A percentile compares a stretch with the other conserved stretches of the same genome.
These are phyloP conservation scores for Oncopodura yosiiana DNA, from an alignment of 1,140 invertebrate species.

Conservation along the genomic window DNA sequence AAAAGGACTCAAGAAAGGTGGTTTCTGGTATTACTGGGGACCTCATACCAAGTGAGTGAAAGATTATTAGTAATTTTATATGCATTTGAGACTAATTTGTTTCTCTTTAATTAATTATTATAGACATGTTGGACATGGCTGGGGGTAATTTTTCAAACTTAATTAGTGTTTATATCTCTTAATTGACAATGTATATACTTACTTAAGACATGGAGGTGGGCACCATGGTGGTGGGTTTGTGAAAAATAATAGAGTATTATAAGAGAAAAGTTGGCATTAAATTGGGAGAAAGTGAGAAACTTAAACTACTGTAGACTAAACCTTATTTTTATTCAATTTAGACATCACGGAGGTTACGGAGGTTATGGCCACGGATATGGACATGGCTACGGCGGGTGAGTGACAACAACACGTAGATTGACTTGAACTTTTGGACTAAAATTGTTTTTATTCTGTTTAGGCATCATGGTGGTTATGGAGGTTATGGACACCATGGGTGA, in stretches of 20 bases:
- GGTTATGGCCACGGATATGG: not conserved
- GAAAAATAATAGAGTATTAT: too few species aligned
- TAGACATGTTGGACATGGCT: not conserved
- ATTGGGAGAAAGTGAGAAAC: too few species aligned
- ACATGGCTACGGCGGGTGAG: not conserved
- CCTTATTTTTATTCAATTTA: too few species aligned
- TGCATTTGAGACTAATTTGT: too few species aligned
- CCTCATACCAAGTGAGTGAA: too few species aligned
- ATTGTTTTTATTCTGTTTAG: not conserved
- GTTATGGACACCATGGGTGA: constrained; percentile 3
- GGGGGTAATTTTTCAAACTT: not conserved
- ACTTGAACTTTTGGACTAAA: not conserved
- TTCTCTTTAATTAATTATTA: too few species aligned
- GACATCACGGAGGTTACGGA: too few species aligned
- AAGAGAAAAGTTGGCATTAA: too few species aligned
- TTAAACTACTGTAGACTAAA: too few species aligned
- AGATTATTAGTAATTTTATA: too few species aligned
- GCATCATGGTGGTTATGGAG: not conserved
- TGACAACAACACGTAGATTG: not conserved
- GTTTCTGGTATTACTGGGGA: constrained; percentile 34
- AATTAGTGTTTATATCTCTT: not conserved
- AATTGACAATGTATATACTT: not conserved
- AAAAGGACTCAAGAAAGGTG: constrained; percentile 27
- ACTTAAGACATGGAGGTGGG: constrained; percentile 12
- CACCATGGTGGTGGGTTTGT: not conserved